Conservation (phyloP, 2,888 invertebrate genomes). For the Ptychoptera contaminata region DNA sequence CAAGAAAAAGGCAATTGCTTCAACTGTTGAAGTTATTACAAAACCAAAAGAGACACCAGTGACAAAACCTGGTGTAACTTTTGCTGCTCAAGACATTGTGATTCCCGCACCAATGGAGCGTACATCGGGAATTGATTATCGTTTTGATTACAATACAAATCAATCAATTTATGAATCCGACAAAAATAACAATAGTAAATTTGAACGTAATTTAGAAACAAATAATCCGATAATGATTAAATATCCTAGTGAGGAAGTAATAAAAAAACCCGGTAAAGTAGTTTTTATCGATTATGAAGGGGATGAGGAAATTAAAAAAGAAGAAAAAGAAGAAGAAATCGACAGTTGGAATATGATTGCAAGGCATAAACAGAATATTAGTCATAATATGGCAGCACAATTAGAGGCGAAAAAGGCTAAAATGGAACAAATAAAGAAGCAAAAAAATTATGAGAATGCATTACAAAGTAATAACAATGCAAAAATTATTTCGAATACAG, state of each 20-base stretch:
- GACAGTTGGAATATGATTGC: conserved; percentile 39
- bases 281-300: background rate
- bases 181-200: background rate
- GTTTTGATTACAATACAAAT: background rate
- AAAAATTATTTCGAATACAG: too few relatives aligned
- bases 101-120: conserved; percentile 16
- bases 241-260: too few relatives aligned
- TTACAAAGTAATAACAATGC: background rate
- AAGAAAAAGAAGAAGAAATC: conserved; percentile 13
- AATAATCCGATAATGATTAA: background rate
- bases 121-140: conserved; percentile 7
- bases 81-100: too few relatives aligned
- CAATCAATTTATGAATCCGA: too few relatives aligned
- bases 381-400: background rate
- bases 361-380: conserved; percentile 34
- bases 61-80: too few relatives aligned
- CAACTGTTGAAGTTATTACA: background rate
- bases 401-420: background rate
- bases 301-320: background rate
- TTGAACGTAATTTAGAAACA: background rate
- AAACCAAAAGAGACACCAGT: background rate
- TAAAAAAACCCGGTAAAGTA: background rate
- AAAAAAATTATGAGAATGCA: conserved; percentile 5
- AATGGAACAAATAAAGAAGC: conserved; percentile 11
- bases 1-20: conserved; percentile 2